A percentile compares a stretch with the other conserved stretches of the same genome.
These are phyloP conservation scores for Noctua fimbriata DNA, from an alignment of 2,888 invertebrate genomes.

Conservation along the genomic window DNA sequence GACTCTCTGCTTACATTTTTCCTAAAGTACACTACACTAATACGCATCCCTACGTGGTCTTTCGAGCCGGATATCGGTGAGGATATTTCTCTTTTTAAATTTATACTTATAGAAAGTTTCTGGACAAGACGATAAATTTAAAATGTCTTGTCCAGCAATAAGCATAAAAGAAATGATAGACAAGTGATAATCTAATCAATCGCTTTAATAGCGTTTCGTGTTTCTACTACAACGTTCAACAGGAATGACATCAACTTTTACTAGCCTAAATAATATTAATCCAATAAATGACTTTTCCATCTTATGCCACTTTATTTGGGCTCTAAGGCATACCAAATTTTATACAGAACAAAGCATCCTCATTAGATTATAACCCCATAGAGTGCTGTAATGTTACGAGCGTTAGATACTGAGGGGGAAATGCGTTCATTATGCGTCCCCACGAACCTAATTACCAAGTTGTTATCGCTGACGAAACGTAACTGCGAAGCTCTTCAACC, in stretches of 20 bases:
- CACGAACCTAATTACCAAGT: constrained; percentile 49
- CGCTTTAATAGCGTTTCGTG: neutral
- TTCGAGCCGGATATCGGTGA: no score
- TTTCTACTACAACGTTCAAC: neutral
- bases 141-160: no score
- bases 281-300: neutral
- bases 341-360: neutral
- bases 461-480: constrained; percentile 8
- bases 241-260: neutral
- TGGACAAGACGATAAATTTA: no score
- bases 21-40: no score
- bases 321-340: neutral
- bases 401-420: neutral
- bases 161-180: no score
- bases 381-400: neutral
- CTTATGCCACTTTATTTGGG: neutral
- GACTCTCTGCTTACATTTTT: neutral
- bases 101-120: no score
- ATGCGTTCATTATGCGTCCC: constrained; percentile 47
- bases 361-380: neutral
- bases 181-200: no score
- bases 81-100: no score
- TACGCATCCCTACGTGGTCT: no score
- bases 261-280: neutral
- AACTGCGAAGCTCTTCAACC: constrained; percentile 2